A percentile compares a stretch with the other conserved stretches of the same genome.
These are phyloP conservation scores for Gila orcuttii DNA, from an alignment of 2,113 vertebrate genomes.

Conservation along the genomic window DNA sequence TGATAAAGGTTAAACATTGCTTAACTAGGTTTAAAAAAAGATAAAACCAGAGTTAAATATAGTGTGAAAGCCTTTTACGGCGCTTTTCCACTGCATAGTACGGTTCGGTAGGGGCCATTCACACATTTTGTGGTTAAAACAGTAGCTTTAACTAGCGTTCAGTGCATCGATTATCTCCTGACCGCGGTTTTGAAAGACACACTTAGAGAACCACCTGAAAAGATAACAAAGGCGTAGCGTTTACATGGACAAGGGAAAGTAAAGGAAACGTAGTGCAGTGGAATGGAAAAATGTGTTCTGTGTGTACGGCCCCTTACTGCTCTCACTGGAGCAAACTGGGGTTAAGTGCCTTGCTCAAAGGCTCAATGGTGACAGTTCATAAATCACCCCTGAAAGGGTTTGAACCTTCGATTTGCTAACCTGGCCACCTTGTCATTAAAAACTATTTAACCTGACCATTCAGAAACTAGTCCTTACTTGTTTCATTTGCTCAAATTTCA, in stretches of 20 bases:
- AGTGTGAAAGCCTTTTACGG: not conserved
- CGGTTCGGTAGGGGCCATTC: not conserved
- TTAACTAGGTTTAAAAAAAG: not conserved
- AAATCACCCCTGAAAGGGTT: not conserved
- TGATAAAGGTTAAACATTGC: not conserved
- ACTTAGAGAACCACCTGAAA: slow-evolving; percentile 92
- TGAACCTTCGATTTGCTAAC: not conserved
- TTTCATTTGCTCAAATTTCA: not conserved
- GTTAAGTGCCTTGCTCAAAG: not conserved
- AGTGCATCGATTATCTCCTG: slow-evolving; percentile 94
- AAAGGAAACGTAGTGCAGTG: too few species aligned
- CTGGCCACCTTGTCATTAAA: not conserved
- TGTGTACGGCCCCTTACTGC: too few species aligned
- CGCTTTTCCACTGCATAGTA: too few species aligned
- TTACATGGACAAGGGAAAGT: too few species aligned
- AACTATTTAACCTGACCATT: not conserved
- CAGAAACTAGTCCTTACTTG: not conserved
- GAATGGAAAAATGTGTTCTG: too few species aligned
- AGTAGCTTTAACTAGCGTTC: slow-evolving; percentile 73
- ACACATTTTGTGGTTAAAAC: too few species aligned
- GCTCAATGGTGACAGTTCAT: not conserved
- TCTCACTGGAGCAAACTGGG: not conserved
- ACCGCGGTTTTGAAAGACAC: slow-evolving; percentile 84
- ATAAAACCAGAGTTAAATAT: not conserved
- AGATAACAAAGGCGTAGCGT: not conserved